These are phyloP conservation scores for Clarias batrachus DNA, from an alignment of 2,113 vertebrate genomes.

Conservation along the genomic window DNA sequence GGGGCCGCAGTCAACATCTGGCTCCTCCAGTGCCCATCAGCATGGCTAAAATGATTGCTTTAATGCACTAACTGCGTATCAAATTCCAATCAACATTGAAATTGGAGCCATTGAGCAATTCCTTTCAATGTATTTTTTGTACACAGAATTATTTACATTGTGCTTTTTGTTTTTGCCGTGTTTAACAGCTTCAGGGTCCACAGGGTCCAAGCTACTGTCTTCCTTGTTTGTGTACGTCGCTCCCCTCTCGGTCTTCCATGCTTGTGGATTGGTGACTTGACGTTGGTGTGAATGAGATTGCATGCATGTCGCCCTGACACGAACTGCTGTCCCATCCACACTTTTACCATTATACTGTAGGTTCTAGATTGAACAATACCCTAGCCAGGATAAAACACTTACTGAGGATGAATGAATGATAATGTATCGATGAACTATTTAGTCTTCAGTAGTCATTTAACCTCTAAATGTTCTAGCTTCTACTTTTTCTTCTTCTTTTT, in stretches of 20 bases:
- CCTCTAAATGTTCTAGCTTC: neutral
- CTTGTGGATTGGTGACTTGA: neutral
- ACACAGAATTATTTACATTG: neutral
- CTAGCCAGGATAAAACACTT: neutral
- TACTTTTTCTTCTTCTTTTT: neutral
- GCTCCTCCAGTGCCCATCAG: constrained; percentile 41
- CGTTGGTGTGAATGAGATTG: neutral
- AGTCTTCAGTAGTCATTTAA: neutral
- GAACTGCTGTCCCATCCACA: neutral
- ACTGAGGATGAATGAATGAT: neutral
- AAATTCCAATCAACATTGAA: constrained; percentile 45
- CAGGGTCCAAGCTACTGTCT: too few relatives aligned
- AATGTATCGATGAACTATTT: neutral
- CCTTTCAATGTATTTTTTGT: neutral
- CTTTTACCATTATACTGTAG: neutral
- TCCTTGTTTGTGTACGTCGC: neutral
- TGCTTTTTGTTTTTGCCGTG: neutral
- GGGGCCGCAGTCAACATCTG: constrained; percentile 54
- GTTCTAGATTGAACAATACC: neutral
- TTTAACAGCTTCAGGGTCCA: neutral
- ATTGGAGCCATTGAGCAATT: constrained; percentile 12
- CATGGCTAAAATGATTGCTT: constrained; percentile 50
- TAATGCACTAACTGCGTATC: constrained; percentile 49
- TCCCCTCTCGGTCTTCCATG: neutral
- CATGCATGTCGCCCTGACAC: neutral